Base-by-base conservation (phyloP, 2,797 vertebrate species). In the Phoxinus dragarum region DNA sequence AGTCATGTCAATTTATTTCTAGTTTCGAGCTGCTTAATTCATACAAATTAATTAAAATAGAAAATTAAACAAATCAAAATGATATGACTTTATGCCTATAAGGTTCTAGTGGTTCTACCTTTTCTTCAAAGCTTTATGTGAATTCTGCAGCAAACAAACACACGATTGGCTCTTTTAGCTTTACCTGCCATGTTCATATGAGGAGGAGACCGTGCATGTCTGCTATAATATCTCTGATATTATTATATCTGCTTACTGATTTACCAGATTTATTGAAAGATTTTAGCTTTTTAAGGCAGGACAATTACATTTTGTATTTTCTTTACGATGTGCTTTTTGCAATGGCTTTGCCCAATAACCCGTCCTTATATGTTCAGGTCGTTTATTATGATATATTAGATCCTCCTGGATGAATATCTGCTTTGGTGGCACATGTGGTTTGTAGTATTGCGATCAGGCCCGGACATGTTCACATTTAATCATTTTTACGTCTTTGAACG, bases 331-430 rank as follows among this genome's bases (percentile, higher is more conserved):
- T 66, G 5, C 17, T 36, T 49, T 49, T 6, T 66, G 11, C 14
- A n/a, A 14, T 52, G 61, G 19, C 31, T 49, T 80, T 21, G 6
- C 11, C 31, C 3, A 38, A 36, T n/a, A 38, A 52, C 64, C 31
- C 61, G 2, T 31, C 9, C 38, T 44, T n/a, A 38, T 38, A n/a
- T 38, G 47, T 61, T 64, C 49, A 23, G 27, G 27, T 38, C 19
- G 21, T 47, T 44, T 38, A 66, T 38, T 85, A 72, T 71, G 40
- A 27, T 47, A 44, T 11, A 44, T 44, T 44, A 44, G 73, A 78
- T 86, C 80, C 64, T 86, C 54, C 31, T 19, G 23, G 19, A 84
- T 40, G 82, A 54, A 67, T 19, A 68, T 84, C 73, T 27, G 44
- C 23, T 75, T 21, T 38, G 21, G n/a, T n/a, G 21, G 66, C 56